Evolutionary conservation across 2,113 vertebrate species (phyloP).

Genomic region (Anser cygnoides): DNA sequence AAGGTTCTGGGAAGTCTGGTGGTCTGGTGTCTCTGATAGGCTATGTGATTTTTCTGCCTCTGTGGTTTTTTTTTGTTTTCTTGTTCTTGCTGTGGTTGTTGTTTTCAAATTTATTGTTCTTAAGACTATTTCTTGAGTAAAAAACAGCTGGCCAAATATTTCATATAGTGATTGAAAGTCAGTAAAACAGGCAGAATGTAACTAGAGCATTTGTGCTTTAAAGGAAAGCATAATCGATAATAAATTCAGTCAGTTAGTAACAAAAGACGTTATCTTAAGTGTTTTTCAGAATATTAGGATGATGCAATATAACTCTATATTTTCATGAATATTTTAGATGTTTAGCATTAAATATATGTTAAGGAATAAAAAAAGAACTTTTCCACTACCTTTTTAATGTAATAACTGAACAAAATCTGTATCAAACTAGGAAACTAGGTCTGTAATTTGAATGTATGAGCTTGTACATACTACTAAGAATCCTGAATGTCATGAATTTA

Average conservation of each 20-base stretch:
- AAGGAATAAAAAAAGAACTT: neutral
- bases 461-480: neutral
- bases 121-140: neutral
- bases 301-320: neutral
- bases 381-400: neutral
- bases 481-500: neutral
- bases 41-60: neutral
- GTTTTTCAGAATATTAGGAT: neutral
- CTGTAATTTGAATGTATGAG: neutral
- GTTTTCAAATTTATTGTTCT: neutral
- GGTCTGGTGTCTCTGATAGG: neutral
- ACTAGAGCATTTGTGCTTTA: neutral
- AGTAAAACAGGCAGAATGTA: neutral
- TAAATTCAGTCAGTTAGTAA: neutral
- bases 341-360: neutral
- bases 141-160: neutral
- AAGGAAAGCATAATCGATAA: neutral
- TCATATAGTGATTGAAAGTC: neutral
- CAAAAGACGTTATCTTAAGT: neutral
- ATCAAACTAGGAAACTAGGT: neutral
- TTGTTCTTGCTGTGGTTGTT: neutral
- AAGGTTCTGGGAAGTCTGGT: neutral
- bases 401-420: neutral
- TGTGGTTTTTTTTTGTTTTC: neutral
- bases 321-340: neutral